These are phyloP conservation scores for Tortrix viridana DNA, from an alignment of 2,888 invertebrate species.

Conservation along the genomic window DNA sequence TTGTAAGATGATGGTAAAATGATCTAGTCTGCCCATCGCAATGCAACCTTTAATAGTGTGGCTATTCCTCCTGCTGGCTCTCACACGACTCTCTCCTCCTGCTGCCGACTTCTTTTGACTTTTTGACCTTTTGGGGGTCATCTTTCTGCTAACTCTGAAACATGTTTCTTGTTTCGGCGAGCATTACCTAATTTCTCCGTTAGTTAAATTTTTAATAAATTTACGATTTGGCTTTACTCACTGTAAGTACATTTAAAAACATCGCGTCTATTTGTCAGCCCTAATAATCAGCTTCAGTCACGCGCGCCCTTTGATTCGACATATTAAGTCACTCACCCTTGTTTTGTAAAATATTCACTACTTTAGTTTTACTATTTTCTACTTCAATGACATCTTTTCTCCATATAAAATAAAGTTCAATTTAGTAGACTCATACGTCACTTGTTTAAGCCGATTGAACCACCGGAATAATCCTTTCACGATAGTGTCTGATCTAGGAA, in stretches of 20 bases:
- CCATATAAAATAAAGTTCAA: neutral
- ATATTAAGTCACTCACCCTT: neutral
- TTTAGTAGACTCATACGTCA: neutral
- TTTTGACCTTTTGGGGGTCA: too few relatives aligned
- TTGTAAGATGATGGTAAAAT: too few relatives aligned
- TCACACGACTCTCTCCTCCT: too few relatives aligned
- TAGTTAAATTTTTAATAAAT: too few relatives aligned
- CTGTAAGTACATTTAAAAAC: neutral
- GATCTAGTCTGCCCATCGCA: too few relatives aligned
- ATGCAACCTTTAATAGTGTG: too few relatives aligned
- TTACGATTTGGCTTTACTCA: too few relatives aligned
- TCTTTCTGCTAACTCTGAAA: too few relatives aligned
- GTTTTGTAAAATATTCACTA: neutral
- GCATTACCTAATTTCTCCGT: too few relatives aligned
- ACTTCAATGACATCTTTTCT: neutral
- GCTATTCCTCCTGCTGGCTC: too few relatives aligned
- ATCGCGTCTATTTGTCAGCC: neutral
- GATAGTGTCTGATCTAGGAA: constrained; percentile 18
- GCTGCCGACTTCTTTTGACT: too few relatives aligned
- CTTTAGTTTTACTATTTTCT: neutral
- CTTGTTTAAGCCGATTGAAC: constrained; percentile 3
- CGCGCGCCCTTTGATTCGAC: constrained; percentile 13
- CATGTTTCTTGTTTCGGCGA: too few relatives aligned
- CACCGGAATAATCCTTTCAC: constrained; percentile 20
- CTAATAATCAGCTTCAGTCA: constrained; percentile 11